Evolutionary conservation across 2,888 invertebrate genomes (phyloP).

Genomic region (Drosophila parthenogenetica): DNA sequence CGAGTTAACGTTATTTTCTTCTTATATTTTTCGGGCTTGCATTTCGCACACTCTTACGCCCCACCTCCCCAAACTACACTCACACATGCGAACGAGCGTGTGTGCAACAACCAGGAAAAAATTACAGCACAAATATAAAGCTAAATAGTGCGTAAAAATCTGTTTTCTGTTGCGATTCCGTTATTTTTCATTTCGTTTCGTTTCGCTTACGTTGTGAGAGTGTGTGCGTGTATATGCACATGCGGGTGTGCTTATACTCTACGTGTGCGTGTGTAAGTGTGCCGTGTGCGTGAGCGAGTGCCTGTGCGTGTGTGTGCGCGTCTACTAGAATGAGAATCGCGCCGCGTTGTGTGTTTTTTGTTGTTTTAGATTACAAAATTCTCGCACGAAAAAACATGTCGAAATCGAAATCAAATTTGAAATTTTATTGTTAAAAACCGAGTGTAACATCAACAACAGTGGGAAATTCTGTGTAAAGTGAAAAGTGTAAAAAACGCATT

Average conservation of each 20-base stretch:
- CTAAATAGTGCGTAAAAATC: slow-evolving; percentile 80
- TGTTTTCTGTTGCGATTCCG: slow-evolving; percentile 38
- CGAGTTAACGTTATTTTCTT: slow-evolving; percentile 1
- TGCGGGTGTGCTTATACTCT: not conserved
- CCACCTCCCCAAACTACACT: not conserved
- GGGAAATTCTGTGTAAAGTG: slow-evolving; percentile 35
- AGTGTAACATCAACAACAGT: slow-evolving; percentile 47
- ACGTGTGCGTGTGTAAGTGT: not conserved
- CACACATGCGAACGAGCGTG: slow-evolving; percentile 4
- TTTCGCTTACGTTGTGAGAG: slow-evolving; percentile 49
- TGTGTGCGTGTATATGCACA: slow-evolving; percentile 18
- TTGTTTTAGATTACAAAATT: slow-evolving; percentile 65
- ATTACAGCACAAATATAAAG: slow-evolving; percentile 47
- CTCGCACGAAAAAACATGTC: slow-evolving; percentile 67
- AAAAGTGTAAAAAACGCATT: slow-evolving; percentile 15
- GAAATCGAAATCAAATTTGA: slow-evolving; percentile 50
- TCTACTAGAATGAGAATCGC: slow-evolving; percentile 23
- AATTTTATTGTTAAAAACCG: slow-evolving; percentile 58
- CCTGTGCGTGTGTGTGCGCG: slow-evolving; percentile 14
- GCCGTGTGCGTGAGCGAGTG: not conserved
- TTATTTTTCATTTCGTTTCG: slow-evolving; percentile 55
- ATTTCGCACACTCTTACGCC: slow-evolving; percentile 56
- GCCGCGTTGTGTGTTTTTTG: slow-evolving; percentile 52
- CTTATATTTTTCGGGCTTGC: slow-evolving; percentile 50
- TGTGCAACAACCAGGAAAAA: slow-evolving; percentile 34